A percentile compares a stretch with the other conserved stretches of the same genome.
These are phyloP conservation scores for Diaphora mendica DNA, from an alignment of 2,888 invertebrate genomes.

Conservation along the genomic window DNA sequence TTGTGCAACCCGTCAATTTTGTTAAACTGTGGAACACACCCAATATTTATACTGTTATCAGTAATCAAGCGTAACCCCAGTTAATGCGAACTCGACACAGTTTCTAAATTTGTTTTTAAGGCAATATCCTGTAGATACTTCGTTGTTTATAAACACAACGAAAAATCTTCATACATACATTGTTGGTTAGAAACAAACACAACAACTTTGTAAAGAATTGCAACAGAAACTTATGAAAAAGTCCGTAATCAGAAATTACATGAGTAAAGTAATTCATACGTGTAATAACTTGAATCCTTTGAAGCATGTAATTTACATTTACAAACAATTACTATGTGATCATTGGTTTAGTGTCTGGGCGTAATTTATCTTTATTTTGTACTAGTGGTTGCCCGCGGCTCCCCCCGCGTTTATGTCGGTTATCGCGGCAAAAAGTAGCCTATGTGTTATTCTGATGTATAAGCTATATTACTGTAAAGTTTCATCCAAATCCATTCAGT, in stretches of 20 bases:
- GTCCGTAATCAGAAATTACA: background rate
- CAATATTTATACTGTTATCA: background rate
- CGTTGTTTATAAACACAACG: background rate
- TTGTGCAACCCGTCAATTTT: background rate
- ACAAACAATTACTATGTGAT: too few relatives aligned
- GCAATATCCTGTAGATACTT: constrained; percentile 3
- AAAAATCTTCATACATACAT: background rate
- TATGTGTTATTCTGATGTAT: too few relatives aligned
- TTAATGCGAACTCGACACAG: background rate
- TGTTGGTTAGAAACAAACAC: constrained; percentile 2
- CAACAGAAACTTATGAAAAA: background rate
- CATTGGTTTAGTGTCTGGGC: too few relatives aligned
- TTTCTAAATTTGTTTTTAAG: constrained; percentile 8
- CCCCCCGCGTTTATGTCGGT: too few relatives aligned
- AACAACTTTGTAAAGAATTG: background rate
- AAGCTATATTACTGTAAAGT: too few relatives aligned
- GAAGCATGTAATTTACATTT: background rate
- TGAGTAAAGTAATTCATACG: background rate
- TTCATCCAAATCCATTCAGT: too few relatives aligned
- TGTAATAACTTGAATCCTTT: background rate
- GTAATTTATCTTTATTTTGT: too few relatives aligned
- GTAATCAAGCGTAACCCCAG: background rate
- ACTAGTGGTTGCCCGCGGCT: too few relatives aligned
- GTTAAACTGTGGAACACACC: background rate
- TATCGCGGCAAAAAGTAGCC: too few relatives aligned